Conservation (phyloP, 92 coral and sea anemone genomes). For the Epizoanthus rinbou region DNA sequence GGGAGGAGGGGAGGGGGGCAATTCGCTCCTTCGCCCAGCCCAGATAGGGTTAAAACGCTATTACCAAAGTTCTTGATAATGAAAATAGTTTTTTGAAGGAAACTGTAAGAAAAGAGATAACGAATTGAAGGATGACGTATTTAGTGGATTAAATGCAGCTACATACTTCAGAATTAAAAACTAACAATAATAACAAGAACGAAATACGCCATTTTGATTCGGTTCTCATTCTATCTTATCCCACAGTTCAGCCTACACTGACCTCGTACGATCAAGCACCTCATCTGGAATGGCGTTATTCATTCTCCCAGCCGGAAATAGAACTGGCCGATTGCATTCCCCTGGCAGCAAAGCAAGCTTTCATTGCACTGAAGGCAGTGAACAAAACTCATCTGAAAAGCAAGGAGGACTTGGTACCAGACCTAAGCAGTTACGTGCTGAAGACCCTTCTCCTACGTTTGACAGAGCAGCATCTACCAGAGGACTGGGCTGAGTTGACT, state of each 20-base stretch:
- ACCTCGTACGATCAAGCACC: constrained; percentile 46
- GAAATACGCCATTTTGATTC: not conserved
- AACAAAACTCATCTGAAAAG: constrained; percentile 30
- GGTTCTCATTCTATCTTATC: not conserved
- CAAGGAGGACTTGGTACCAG: constrained; percentile 5
- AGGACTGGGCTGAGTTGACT: not conserved
- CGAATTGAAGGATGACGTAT: too few relatives aligned
- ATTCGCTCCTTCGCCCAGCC: too few relatives aligned
- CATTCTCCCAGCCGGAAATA: constrained; percentile 48
- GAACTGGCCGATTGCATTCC: constrained; percentile 42
- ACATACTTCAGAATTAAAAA: not conserved
- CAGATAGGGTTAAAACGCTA: too few relatives aligned
- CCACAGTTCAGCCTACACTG: constrained; percentile 31
- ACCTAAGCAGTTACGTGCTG: constrained; percentile 33
- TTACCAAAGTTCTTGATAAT: too few relatives aligned
- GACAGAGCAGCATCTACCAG: not conserved
- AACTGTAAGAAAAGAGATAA: too few relatives aligned
- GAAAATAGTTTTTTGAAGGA: too few relatives aligned
- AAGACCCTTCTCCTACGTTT: constrained; percentile 31
- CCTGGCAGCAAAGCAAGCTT: constrained; percentile 24
- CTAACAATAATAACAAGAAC: not conserved
- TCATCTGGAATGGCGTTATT: constrained; percentile 45
- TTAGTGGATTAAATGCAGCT: too few relatives aligned
- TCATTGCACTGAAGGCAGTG: constrained; percentile 35
- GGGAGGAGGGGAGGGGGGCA: too few relatives aligned